Percentiles rank a stretch among this genome's conserved stretches.
Evolutionary conservation across 2,113 vertebrate genomes (phyloP).

Genomic region (Larimichthys crocea): DNA sequence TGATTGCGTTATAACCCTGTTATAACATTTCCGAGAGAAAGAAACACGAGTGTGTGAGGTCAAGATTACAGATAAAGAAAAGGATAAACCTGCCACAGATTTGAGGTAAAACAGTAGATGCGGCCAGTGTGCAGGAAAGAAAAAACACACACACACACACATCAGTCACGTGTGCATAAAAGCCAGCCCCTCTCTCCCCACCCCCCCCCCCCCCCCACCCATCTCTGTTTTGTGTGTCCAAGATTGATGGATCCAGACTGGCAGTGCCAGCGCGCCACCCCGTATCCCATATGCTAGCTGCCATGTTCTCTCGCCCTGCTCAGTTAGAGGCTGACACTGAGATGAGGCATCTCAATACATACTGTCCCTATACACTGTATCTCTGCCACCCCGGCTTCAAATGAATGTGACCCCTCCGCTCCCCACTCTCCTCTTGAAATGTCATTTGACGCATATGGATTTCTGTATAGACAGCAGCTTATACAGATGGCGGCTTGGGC

Average conservation of each 20-base stretch:
- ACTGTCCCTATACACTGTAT: conserved; percentile 23
- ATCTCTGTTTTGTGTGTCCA: conserved; percentile 31
- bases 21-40: neutral
- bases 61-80: neutral
- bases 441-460: conserved; percentile 51
- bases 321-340: conserved; percentile 67
- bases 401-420: conserved; percentile 28
- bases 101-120: neutral
- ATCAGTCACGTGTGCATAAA: conserved; percentile 38
- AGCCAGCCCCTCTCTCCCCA: neutral
- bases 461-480: conserved; percentile 52
- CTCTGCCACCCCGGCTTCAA: conserved; percentile 11
- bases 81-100: neutral
- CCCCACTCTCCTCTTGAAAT: conserved; percentile 44
- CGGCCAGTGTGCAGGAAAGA: neutral
- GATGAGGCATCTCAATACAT: conserved; percentile 61
- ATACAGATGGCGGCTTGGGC: neutral
- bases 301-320: conserved; percentile 72
- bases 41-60: neutral
- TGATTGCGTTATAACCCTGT: neutral
- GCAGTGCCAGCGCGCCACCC: conserved; percentile 76
- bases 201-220: neutral
- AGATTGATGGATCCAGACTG: conserved; percentile 76
- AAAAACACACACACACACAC: neutral
- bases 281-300: conserved; percentile 76